phyloP scores from a whole-genome alignment of 2,888 invertebrate species.

The Priocnemis perturbator region DNA sequence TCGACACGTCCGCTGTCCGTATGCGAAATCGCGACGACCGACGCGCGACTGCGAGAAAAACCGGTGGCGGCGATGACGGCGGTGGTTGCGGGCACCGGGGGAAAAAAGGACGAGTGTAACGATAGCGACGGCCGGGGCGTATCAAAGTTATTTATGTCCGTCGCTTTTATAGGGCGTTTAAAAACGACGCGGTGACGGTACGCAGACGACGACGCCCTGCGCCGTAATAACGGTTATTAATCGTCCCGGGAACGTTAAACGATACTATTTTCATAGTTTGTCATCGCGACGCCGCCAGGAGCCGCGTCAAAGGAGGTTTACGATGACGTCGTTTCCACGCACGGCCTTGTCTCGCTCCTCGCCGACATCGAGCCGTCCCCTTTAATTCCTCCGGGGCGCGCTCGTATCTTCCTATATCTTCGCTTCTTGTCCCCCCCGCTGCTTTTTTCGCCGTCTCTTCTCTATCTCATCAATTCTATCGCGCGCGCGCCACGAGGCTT shows the following conservation, averaged over 20 bases:
- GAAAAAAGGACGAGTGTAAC: constrained; percentile 11
- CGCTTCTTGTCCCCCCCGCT: neutral
- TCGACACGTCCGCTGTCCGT: too few relatives aligned
- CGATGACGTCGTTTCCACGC: constrained; percentile 9
- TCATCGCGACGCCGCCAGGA: constrained; percentile 18
- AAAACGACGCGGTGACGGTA: constrained; percentile 27
- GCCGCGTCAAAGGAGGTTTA: constrained; percentile 30
- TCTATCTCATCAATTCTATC: neutral
- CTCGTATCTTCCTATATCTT: neutral
- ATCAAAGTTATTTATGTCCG: constrained; percentile 35
- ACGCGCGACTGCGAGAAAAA: too few relatives aligned
- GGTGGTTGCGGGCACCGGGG: neutral
- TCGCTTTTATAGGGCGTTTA: constrained; percentile 32
- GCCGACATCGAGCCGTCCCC: constrained; percentile 34
- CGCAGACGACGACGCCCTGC: constrained; percentile 14
- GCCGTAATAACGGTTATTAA: constrained; percentile 40
- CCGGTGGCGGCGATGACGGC: neutral
- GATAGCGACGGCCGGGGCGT: constrained; percentile 7
- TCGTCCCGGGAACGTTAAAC: constrained; percentile 37
- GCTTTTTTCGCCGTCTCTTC: neutral
- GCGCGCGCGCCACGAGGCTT: neutral
- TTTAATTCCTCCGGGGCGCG: constrained; percentile 25
- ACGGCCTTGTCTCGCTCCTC: constrained; percentile 5
- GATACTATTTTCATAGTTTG: constrained; percentile 34
- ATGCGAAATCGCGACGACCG: too few relatives aligned